Evolutionary conservation across 2,888 invertebrate species (phyloP).

Genomic region (Agrochola lota): DNA sequence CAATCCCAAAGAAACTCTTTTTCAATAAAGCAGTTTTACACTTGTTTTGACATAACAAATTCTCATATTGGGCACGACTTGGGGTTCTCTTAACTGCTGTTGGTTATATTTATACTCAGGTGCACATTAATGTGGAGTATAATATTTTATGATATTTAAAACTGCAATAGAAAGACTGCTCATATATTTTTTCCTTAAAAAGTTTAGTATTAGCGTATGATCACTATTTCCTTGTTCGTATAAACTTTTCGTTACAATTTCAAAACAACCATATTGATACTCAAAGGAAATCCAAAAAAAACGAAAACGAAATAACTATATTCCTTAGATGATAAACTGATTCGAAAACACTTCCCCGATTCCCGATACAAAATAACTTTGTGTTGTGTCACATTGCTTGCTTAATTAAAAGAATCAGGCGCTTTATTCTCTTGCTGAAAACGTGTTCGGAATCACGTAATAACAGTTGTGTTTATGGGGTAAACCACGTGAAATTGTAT

Average conservation of each 20-base stretch:
- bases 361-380: constrained; percentile 13
- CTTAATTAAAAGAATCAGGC: constrained; percentile 62
- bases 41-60: too few relatives aligned
- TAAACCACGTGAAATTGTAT: constrained; percentile 35
- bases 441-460: constrained; percentile 57
- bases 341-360: constrained; percentile 36
- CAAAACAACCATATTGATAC: not conserved
- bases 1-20: too few relatives aligned
- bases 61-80: too few relatives aligned
- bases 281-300: not conserved
- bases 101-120: not conserved
- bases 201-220: not conserved
- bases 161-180: not conserved
- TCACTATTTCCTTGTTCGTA: not conserved
- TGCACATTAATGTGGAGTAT: not conserved
- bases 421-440: constrained; percentile 48
- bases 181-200: not conserved
- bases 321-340: constrained; percentile 26
- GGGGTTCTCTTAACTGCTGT: not conserved
- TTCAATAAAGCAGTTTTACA: too few relatives aligned
- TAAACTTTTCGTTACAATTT: not conserved
- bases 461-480: constrained; percentile 31
- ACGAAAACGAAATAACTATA: not conserved
- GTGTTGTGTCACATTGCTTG: constrained; percentile 59
- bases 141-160: not conserved